Percentiles rank a stretch among this genome's conserved stretches.
phyloP scores from a whole-genome alignment of 2,888 invertebrate species.

The Epistrophe grossulariae region DNA sequence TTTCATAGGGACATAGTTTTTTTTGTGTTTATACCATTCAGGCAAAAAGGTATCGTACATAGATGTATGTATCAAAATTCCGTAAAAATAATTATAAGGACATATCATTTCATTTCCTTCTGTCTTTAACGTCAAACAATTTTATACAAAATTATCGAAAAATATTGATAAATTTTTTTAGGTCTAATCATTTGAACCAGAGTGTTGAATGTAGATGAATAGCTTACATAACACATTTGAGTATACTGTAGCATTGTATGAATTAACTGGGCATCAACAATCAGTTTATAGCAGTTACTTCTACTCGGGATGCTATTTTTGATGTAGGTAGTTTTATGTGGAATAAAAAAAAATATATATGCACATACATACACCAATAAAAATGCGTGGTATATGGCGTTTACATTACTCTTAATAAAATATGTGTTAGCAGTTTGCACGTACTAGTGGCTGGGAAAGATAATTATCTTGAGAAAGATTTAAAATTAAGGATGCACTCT shows the following conservation, averaged over 20 bases:
- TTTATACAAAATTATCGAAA: too few species aligned
- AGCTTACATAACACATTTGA: not conserved
- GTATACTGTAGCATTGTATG: not conserved
- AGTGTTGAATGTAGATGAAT: not conserved
- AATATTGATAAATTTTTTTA: too few species aligned
- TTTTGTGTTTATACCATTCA: too few species aligned
- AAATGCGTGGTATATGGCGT: not conserved
- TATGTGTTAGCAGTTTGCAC: not conserved
- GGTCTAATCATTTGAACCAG: not conserved
- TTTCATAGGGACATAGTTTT: too few species aligned
- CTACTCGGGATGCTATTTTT: not conserved
- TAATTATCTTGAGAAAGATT: slow-evolving; percentile 1
- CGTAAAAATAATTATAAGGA: too few species aligned
- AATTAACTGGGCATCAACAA: not conserved
- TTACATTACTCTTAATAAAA: not conserved
- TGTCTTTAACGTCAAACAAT: too few species aligned
- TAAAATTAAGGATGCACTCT: slow-evolving; percentile 3
- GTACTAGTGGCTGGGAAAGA: slow-evolving; percentile 4
- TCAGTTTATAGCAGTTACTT: not conserved
- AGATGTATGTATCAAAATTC: too few species aligned
- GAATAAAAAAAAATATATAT: not conserved
- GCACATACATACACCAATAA: not conserved
- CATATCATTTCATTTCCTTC: too few species aligned
- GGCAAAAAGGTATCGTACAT: too few species aligned
- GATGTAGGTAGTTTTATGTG: not conserved